A percentile compares a stretch with the other conserved stretches of the same genome.
These are phyloP conservation scores for Rhodophaea formosa DNA, from an alignment of 2,888 invertebrate species.

Conservation along the genomic window DNA sequence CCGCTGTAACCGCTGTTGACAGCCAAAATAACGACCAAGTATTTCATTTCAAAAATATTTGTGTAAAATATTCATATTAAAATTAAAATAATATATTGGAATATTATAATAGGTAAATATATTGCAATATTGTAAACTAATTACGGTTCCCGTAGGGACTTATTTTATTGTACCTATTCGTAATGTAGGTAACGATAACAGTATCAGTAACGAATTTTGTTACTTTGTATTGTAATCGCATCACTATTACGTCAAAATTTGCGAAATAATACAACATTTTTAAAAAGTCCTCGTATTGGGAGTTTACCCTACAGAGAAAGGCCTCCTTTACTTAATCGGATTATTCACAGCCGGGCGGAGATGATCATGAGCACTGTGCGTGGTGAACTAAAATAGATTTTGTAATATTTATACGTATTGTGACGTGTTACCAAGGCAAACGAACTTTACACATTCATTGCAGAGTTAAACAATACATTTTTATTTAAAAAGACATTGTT, in stretches of 20 bases:
- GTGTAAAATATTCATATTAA: too few relatives aligned
- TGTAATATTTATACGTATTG: slow-evolving; percentile 68
- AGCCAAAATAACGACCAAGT: too few relatives aligned
- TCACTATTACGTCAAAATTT: slow-evolving; percentile 25
- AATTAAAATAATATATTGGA: too few relatives aligned
- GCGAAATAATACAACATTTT: slow-evolving; percentile 34
- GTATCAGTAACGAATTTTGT: not conserved
- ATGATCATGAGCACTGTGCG: slow-evolving; percentile 69
- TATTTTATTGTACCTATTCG: too few relatives aligned
- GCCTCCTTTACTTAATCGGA: slow-evolving; percentile 33
- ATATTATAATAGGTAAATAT: too few relatives aligned
- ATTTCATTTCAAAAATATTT: too few relatives aligned
- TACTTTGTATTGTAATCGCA: not conserved
- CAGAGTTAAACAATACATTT: slow-evolving; percentile 52
- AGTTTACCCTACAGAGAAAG: slow-evolving; percentile 29
- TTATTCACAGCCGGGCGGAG: slow-evolving; percentile 57
- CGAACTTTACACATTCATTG: slow-evolving; percentile 54
- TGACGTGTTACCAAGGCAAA: slow-evolving; percentile 70
- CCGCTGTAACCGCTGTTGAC: too few relatives aligned
- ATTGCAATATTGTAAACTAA: too few relatives aligned
- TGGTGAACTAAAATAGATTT: slow-evolving; percentile 76
- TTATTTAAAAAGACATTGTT: slow-evolving; percentile 49
- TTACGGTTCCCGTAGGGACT: too few relatives aligned
- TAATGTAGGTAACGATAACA: too few relatives aligned
- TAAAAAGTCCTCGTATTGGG: slow-evolving; percentile 29